Conservation (phyloP, 2,113 vertebrate genomes). For the Leiothrix lutea region DNA sequence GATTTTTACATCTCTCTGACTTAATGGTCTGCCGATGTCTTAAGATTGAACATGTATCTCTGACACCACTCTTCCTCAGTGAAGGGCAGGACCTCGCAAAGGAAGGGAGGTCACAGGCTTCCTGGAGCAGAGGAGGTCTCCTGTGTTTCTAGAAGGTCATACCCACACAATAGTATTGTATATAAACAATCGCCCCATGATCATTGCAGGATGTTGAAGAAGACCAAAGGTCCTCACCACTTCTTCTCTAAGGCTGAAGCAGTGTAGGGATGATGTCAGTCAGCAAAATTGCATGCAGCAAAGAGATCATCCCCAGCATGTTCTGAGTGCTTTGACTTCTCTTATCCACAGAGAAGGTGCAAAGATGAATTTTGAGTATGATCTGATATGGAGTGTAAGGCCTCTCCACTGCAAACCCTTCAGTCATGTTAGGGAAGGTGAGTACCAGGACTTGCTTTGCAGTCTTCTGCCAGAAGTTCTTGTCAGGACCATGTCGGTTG, state of each 20-base stretch:
- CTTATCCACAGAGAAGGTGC: neutral
- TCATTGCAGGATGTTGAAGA: neutral
- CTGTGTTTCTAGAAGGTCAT: neutral
- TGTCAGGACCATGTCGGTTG: neutral
- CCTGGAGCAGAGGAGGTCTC: neutral
- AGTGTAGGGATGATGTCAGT: accelerated
- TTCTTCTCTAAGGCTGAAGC: neutral
- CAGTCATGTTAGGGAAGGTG: neutral
- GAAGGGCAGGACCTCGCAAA: neutral
- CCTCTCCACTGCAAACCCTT: accelerated
- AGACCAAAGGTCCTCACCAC: neutral
- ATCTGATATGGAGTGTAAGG: neutral
- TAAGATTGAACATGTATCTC: neutral
- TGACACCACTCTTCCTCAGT: neutral
- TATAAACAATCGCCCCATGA: accelerated
- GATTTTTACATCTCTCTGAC: neutral
- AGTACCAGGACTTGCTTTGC: accelerated
- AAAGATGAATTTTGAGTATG: neutral
- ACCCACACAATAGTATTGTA: accelerated
- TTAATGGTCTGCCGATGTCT: neutral
- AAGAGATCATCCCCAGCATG: neutral
- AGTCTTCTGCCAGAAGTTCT: neutral
- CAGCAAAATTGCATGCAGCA: accelerated
- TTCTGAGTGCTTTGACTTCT: neutral
- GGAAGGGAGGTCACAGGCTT: neutral